A percentile compares a stretch with the other conserved stretches of the same genome.
phyloP scores from a whole-genome alignment of 1,140 invertebrate species.

The Cotesia vestalis region DNA sequence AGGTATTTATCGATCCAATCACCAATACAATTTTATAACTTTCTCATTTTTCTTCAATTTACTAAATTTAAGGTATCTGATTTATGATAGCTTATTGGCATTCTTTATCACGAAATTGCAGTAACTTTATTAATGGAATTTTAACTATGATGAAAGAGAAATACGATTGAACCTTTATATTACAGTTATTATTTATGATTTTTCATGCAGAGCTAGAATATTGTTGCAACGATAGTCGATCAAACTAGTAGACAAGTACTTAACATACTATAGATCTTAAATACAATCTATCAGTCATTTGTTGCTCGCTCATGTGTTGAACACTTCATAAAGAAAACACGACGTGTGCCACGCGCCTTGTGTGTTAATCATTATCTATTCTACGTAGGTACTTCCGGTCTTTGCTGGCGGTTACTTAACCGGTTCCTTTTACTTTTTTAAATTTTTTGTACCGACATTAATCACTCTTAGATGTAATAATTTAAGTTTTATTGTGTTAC shows the following conservation, averaged over 20 bases:
- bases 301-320: slow-evolving; percentile 5
- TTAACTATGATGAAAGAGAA: too few species aligned
- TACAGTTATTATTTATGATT: too few species aligned
- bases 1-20: too few species aligned
- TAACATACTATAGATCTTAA: neutral
- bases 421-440: neutral
- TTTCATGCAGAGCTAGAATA: too few species aligned
- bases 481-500: neutral
- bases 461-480: neutral
- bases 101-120: too few species aligned
- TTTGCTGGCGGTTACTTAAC: slow-evolving; percentile 48
- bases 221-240: too few species aligned
- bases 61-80: too few species aligned
- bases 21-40: too few species aligned
- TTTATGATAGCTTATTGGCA: too few species aligned
- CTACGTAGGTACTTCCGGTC: slow-evolving; percentile 54
- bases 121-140: too few species aligned
- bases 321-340: slow-evolving; percentile 27
- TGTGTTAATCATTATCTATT: slow-evolving; percentile 57
- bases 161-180: too few species aligned
- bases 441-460: neutral
- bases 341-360: slow-evolving; percentile 43
- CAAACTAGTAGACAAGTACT: neutral
- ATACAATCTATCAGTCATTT: slow-evolving; percentile 4
- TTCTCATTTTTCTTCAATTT: too few species aligned